Percentiles rank a stretch among this genome's conserved stretches.
Conservation (phyloP, 2,888 invertebrate species). For the Cecidostiba fungosa region DNA sequence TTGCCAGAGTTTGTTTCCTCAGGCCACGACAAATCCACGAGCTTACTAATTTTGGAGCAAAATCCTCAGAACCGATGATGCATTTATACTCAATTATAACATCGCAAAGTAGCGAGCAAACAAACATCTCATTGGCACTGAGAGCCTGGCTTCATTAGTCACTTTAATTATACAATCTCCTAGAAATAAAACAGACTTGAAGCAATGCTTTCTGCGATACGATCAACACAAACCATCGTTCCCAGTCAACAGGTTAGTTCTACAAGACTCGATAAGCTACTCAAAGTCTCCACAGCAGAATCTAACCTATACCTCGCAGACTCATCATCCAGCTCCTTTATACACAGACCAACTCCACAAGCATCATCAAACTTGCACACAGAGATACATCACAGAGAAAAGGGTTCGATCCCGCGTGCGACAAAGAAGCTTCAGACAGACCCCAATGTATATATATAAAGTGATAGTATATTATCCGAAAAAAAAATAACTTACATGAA, state of each 20-base stretch:
- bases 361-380: too few species aligned
- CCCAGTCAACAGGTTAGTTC: background rate
- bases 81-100: background rate
- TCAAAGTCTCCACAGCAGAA: background rate
- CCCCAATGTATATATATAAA: background rate
- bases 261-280: background rate
- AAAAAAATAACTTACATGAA: background rate
- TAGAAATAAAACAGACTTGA: background rate
- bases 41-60: background rate
- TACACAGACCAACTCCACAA: background rate
- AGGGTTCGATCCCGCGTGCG: background rate
- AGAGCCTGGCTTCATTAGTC: conserved; percentile 10
- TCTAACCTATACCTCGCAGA: background rate
- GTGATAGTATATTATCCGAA: too few species aligned
- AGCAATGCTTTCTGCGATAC: background rate
- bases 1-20: background rate
- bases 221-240: background rate
- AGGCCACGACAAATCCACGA: background rate
- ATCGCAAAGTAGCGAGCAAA: background rate
- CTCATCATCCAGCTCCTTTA: too few species aligned
- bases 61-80: conserved; percentile 4
- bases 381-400: background rate
- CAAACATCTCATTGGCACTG: conserved; percentile 18
- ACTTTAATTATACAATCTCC: conserved; percentile 25
- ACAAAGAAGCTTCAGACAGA: conserved; percentile 3